A percentile compares a stretch with the other conserved stretches of the same genome.
These are phyloP conservation scores for Leptinotarsa undecemlineata DNA, from an alignment of 1,140 invertebrate species.

Conservation along the genomic window DNA sequence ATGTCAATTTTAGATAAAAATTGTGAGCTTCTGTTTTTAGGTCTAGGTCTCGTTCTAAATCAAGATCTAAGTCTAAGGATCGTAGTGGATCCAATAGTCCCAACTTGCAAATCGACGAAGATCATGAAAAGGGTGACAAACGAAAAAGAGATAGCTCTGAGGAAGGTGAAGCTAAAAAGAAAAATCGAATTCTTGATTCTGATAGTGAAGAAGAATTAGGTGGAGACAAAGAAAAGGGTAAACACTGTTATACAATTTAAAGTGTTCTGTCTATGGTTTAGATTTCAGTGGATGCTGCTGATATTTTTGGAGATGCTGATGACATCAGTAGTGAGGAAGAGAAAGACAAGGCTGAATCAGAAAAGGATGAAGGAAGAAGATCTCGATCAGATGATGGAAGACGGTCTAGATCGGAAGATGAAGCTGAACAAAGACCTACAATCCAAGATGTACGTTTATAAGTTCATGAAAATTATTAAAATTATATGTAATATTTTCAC, in stretches of 20 bases:
- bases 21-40: conserved; percentile 1
- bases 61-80: conserved; percentile 46
- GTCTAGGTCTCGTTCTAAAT: conserved; percentile 34
- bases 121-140: conserved; percentile 43
- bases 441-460: conserved; percentile 53
- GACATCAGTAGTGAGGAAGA: conserved; percentile 87
- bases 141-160: conserved; percentile 50
- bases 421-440: conserved; percentile 45
- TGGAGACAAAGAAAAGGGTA: conserved; percentile 48
- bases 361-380: conserved; percentile 52
- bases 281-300: conserved; percentile 67
- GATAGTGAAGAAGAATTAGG: conserved; percentile 59
- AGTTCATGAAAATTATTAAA: neutral
- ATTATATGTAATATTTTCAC: conserved; percentile 12
- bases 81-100: conserved; percentile 62
- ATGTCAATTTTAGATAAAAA: neutral
- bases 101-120: conserved; percentile 62
- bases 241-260: conserved; percentile 37
- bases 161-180: conserved; percentile 55
- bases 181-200: conserved; percentile 57
- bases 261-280: neutral
- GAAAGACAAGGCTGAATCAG: conserved; percentile 55
- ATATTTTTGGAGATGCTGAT: conserved; percentile 88
- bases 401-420: conserved; percentile 54
- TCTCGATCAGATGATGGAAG: conserved; percentile 51